Evolutionary conservation across 2,797 vertebrate genomes (phyloP), one percentile per base, ranked within the genome.

Genomic region (Neosilurus hyrtlii): DNA sequence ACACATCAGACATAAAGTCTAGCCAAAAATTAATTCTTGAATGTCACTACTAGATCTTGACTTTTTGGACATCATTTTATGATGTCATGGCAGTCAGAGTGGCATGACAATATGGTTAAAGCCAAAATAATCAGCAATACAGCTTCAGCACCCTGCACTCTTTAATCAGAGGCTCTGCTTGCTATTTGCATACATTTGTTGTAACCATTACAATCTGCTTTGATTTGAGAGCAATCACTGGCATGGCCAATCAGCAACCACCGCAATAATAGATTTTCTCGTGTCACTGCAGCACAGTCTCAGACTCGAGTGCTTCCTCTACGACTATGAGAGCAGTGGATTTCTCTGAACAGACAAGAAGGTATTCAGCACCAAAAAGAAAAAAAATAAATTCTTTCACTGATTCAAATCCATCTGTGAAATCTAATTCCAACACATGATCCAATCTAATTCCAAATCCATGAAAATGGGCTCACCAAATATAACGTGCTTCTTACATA

Each of bases 211-310:
- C 86, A 86, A 86, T 77, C 57, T 43, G 76, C 78, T 86, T 79
- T 91, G 86, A 91, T 91, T 92, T 57, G 81, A 90, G 89, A 87
- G 88, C 71, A 83, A 91, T 90, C 90, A 85, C 76, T 75, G 84
- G 62, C 10, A 67, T 83, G 85, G 82, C 77, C 89, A 89, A 92
- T 91, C 91, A 92, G 88, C 63, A 68, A 59, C 66, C 57, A 81
- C 52, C 80, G 35, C 73, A 67, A 81, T 67, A 75, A 78, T 54
- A 37, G 12, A 59, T 35, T 22, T 37, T 75, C 81, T 78, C 59
- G 26, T 63, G 63, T 18, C 51, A 86, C 14, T 59, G 65, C 9
- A 66, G 80, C 59, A 77, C 75, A 26, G 61, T 15, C 7, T 76
- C 65, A 22, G 12, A 49, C 71, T 81, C 20, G 57, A 67, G 66